Conservation (phyloP, 2,888 invertebrate genomes). For the Dasypogon diadema region DNA sequence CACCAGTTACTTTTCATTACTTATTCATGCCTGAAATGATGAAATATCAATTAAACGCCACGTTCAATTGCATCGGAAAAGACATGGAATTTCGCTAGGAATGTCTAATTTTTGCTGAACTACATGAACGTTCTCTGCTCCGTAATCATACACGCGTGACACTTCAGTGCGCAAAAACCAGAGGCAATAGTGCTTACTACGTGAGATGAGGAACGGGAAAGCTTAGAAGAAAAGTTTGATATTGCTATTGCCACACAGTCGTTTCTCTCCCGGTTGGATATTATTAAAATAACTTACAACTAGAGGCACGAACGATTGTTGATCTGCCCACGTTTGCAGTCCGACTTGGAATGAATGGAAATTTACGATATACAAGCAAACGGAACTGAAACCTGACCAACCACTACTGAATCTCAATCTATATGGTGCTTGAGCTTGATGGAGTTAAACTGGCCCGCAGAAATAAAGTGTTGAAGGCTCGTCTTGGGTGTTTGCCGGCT, state of each 20-base stretch:
- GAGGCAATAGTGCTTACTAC: background rate
- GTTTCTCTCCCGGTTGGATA: background rate
- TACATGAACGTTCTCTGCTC: background rate
- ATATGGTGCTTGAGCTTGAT: background rate
- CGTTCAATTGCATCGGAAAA: background rate
- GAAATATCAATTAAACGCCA: background rate
- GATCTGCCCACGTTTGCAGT: background rate
- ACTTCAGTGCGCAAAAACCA: background rate
- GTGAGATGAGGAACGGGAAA: background rate
- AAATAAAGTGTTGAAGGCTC: background rate
- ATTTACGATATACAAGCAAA: background rate
- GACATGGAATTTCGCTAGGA: background rate
- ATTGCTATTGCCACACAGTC: background rate
- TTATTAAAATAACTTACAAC: background rate
- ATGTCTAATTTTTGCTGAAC: constrained; percentile 1
- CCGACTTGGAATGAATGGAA: background rate
- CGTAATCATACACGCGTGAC: background rate
- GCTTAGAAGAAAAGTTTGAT: background rate
- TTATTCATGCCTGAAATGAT: constrained; percentile 33
- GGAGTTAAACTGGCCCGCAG: background rate
- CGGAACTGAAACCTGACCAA: background rate
- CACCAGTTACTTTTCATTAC: constrained; percentile 2
- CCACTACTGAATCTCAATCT: background rate
- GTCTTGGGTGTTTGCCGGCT: background rate
- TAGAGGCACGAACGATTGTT: background rate